Evolutionary conservation across 2,888 invertebrate genomes (phyloP).

Genomic region (Iselma pallidipennis): DNA sequence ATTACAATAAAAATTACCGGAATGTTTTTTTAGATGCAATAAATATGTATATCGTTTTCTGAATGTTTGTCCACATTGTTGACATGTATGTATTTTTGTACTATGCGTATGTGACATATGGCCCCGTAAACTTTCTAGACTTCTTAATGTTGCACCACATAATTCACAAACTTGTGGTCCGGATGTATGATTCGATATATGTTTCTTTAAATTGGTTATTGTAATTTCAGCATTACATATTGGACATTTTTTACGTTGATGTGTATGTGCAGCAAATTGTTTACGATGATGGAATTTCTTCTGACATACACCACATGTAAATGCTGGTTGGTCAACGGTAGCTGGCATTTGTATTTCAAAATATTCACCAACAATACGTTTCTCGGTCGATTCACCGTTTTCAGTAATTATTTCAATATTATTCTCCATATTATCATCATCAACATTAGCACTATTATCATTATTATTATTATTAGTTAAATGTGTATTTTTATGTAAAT

Average conservation of each 20-base stretch:
- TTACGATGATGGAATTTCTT: conserved; percentile 23
- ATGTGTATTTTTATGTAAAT: conserved; percentile 9
- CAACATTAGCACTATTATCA: too few relatives aligned
- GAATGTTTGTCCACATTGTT: conserved; percentile 30
- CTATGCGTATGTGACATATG: conserved; percentile 35
- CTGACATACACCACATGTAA: conserved; percentile 27
- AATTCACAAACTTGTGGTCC: conserved; percentile 41
- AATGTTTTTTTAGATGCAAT: conserved; percentile 35
- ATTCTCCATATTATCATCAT: too few relatives aligned
- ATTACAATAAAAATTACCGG: too few relatives aligned
- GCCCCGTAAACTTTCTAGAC: conserved; percentile 40
- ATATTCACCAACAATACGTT: too few relatives aligned
- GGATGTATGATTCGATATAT: conserved; percentile 41
- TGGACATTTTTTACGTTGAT: conserved; percentile 42
- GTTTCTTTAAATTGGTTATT: conserved; percentile 42
- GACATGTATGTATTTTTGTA: conserved; percentile 28
- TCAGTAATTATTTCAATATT: too few relatives aligned
- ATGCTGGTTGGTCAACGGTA: not conserved
- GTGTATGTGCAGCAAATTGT: conserved; percentile 34
- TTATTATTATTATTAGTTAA: not conserved
- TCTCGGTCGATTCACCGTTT: too few relatives aligned
- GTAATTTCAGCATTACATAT: conserved; percentile 39
- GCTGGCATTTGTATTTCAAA: too few relatives aligned
- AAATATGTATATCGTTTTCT: conserved; percentile 28
- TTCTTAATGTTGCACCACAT: conserved; percentile 42